A percentile compares a stretch with the other conserved stretches of the same genome.
These are phyloP conservation scores for Aphrophora alni DNA, from an alignment of 2,888 invertebrate species.

Conservation along the genomic window DNA sequence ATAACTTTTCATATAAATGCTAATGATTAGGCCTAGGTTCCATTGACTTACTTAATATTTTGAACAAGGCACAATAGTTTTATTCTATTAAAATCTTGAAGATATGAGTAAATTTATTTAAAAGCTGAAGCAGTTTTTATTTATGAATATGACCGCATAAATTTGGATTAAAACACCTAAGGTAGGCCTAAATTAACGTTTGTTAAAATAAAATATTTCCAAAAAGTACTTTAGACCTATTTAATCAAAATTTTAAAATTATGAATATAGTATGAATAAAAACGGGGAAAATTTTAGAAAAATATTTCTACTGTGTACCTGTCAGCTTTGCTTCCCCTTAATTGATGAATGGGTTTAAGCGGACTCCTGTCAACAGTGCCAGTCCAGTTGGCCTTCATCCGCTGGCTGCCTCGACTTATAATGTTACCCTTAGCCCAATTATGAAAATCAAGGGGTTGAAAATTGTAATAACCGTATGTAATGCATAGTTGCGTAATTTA, in stretches of 20 bases:
- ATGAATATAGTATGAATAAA: background rate
- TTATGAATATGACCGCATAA: too few species aligned
- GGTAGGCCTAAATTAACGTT: too few species aligned
- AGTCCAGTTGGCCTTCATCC: slow-evolving; percentile 24
- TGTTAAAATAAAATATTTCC: background rate
- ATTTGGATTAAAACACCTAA: too few species aligned
- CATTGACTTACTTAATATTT: too few species aligned
- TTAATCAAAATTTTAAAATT: too few species aligned
- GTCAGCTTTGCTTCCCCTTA: background rate
- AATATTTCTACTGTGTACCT: background rate
- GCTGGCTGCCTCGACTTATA: slow-evolving; percentile 10
- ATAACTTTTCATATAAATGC: too few species aligned
- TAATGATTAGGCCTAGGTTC: too few species aligned
- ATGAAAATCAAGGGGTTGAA: slow-evolving; percentile 13
- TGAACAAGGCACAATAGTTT: too few species aligned
- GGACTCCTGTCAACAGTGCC: slow-evolving; percentile 25
- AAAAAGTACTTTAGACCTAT: too few species aligned
- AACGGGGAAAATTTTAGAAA: background rate
- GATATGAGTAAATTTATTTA: too few species aligned
- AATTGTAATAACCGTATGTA: background rate
- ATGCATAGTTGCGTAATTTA: background rate
- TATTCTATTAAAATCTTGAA: too few species aligned
- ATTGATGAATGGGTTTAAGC: background rate
- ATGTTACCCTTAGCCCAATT: background rate
- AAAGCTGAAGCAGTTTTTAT: too few species aligned